Evolutionary conservation across 2,888 invertebrate species (phyloP).

Genomic region (Lampropteryx suffumata): DNA sequence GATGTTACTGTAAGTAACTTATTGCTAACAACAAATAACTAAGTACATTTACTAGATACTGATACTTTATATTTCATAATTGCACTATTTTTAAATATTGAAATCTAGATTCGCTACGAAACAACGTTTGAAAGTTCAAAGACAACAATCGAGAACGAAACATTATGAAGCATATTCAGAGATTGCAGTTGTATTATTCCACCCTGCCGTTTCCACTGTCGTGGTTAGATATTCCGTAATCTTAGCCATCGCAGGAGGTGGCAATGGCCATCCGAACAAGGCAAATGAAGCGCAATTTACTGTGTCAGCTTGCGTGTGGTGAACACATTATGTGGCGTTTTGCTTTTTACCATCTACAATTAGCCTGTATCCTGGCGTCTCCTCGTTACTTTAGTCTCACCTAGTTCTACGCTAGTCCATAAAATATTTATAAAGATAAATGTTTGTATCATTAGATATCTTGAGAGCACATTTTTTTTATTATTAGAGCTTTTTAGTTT

Average conservation of each 20-base stretch:
- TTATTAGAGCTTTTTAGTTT: too few relatives aligned
- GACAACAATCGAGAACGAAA: conserved; percentile 3
- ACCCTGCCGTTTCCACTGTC: not conserved
- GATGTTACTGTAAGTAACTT: too few relatives aligned
- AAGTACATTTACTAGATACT: too few relatives aligned
- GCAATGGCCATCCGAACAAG: conserved; percentile 26
- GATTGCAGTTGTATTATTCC: conserved; percentile 10
- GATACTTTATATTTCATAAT: too few relatives aligned
- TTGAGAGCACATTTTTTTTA: too few relatives aligned
- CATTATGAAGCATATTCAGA: conserved; percentile 7
- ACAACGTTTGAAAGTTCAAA: conserved; percentile 1
- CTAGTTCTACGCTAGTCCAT: too few relatives aligned
- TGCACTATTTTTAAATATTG: not conserved
- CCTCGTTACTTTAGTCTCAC: conserved; percentile 9
- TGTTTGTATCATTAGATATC: too few relatives aligned
- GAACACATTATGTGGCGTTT: conserved; percentile 54
- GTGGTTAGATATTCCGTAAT: conserved; percentile 15
- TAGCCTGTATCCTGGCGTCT: conserved; percentile 22
- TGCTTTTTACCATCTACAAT: conserved; percentile 49
- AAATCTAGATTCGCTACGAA: not conserved
- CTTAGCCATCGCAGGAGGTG: conserved; percentile 25
- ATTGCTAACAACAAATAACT: too few relatives aligned
- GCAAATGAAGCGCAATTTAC: conserved; percentile 37
- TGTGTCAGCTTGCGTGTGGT: conserved; percentile 49
- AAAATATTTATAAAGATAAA: too few relatives aligned